Percentiles rank a stretch among this genome's conserved stretches.
These are phyloP conservation scores for Erebia epiphron DNA, from an alignment of 2,888 invertebrate genomes.

Conservation along the genomic window DNA sequence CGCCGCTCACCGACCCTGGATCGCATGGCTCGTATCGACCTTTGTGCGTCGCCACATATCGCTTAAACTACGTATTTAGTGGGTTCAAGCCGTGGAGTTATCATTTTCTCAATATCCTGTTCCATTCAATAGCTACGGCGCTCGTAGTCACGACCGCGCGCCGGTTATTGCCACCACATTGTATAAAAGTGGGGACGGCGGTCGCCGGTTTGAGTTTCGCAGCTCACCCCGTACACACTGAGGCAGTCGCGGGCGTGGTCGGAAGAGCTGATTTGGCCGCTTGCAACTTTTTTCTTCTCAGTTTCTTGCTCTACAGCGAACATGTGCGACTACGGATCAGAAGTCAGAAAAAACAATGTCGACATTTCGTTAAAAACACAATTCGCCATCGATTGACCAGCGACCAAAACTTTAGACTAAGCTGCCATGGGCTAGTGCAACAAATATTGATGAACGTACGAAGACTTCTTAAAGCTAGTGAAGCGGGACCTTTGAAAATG, in stretches of 20 bases:
- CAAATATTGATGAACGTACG: constrained; percentile 75
- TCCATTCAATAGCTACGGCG: constrained; percentile 93
- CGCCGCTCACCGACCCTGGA: constrained; percentile 94
- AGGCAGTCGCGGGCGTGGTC: constrained; percentile 97
- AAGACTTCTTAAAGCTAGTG: constrained; percentile 67
- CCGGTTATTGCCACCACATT: constrained; percentile 85
- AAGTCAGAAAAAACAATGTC: constrained; percentile 63
- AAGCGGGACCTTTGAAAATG: constrained; percentile 69
- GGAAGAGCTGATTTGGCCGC: constrained; percentile 97
- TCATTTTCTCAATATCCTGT: constrained; percentile 92
- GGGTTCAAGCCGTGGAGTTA: constrained; percentile 92
- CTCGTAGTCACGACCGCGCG: constrained; percentile 91
- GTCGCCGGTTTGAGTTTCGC: constrained; percentile 95
- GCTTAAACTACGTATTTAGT: constrained; percentile 90
- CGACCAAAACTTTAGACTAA: constrained; percentile 69
- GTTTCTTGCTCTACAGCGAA: constrained; percentile 92
- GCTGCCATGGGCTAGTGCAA: constrained; percentile 72
- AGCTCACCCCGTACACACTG: constrained; percentile 97
- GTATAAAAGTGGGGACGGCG: constrained; percentile 86
- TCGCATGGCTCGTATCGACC: constrained; percentile 99
- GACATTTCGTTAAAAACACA: constrained; percentile 62
- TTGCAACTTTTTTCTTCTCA: constrained; percentile 93
- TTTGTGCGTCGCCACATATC: constrained; percentile 93
- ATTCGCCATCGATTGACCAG: constrained; percentile 56
- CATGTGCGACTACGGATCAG: constrained; percentile 87